Conservation (phyloP, 2,888 invertebrate species). For the Cephus spinipes region DNA sequence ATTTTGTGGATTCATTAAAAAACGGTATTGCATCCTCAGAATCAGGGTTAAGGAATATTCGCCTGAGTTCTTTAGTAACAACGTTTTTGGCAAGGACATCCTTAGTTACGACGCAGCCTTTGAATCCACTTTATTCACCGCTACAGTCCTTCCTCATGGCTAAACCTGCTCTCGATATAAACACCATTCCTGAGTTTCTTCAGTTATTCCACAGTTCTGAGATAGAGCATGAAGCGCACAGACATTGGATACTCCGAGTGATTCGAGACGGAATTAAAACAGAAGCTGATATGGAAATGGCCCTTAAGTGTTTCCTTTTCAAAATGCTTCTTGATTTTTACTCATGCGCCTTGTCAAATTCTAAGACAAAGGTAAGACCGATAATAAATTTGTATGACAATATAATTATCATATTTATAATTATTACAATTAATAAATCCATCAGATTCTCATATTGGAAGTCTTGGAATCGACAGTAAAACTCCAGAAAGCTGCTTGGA, state of each 20-base stretch:
- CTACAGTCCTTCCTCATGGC: constrained; percentile 84
- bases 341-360: constrained; percentile 73
- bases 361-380: constrained; percentile 69
- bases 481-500: constrained; percentile 74
- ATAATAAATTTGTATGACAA: background rate
- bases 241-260: constrained; percentile 83
- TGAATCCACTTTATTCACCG: constrained; percentile 80
- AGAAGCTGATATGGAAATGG: constrained; percentile 79
- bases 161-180: constrained; percentile 81
- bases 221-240: constrained; percentile 75
- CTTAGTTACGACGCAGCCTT: constrained; percentile 79
- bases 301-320: constrained; percentile 79
- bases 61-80: constrained; percentile 73
- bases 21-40: constrained; percentile 69
- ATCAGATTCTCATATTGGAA: constrained; percentile 72
- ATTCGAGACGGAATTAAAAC: constrained; percentile 82
- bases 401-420: background rate
- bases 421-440: background rate
- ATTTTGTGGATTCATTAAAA: constrained; percentile 76
- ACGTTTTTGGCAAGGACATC: constrained; percentile 79
- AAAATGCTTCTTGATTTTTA: constrained; percentile 83
- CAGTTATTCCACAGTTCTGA: constrained; percentile 86
- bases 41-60: constrained; percentile 39
- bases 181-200: constrained; percentile 88
- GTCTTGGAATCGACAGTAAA: constrained; percentile 74